Percentiles rank a stretch among this genome's conserved stretches.
Conservation (phyloP, 2,888 invertebrate genomes). For the Drosophila merina region DNA sequence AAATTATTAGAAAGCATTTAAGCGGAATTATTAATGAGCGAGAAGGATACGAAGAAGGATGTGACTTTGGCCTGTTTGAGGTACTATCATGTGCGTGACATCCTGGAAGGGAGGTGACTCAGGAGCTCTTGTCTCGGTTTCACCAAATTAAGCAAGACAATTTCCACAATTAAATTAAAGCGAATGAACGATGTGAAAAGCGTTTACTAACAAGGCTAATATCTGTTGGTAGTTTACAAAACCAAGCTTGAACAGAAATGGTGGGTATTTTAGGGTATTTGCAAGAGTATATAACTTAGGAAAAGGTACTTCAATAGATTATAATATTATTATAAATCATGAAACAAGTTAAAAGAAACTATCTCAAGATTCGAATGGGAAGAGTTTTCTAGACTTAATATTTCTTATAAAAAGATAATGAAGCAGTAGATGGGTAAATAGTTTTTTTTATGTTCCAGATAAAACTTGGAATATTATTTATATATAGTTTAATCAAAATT, state of each 20-base stretch:
- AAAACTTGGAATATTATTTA: not conserved
- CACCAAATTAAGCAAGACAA: conserved; percentile 14
- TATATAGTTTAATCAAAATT: not conserved
- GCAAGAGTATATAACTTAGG: no score
- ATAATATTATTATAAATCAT: no score
- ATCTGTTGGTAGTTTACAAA: conserved; percentile 46
- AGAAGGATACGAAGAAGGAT: conserved; percentile 15
- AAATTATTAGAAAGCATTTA: conserved; percentile 79
- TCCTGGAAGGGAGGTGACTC: not conserved
- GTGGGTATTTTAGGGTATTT: conserved; percentile 1
- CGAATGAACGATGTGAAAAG: not conserved
- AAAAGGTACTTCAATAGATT: no score
- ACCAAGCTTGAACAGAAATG: conserved; percentile 49
- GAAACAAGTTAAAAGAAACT: no score
- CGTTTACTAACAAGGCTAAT: conserved; percentile 16
- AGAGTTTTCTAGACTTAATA: no score
- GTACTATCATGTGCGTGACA: conserved; percentile 32
- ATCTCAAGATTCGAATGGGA: no score
- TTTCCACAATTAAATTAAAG: conserved; percentile 29
- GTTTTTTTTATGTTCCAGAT: not conserved
- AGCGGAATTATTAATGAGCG: conserved; percentile 76
- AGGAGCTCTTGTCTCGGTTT: conserved; percentile 1
- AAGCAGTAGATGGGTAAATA: not conserved
- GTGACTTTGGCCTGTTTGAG: conserved; percentile 31
- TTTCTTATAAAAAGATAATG: no score